These are phyloP conservation scores for Notocelia uddmanniana DNA, from an alignment of 2,888 invertebrate species.

Conservation along the genomic window DNA sequence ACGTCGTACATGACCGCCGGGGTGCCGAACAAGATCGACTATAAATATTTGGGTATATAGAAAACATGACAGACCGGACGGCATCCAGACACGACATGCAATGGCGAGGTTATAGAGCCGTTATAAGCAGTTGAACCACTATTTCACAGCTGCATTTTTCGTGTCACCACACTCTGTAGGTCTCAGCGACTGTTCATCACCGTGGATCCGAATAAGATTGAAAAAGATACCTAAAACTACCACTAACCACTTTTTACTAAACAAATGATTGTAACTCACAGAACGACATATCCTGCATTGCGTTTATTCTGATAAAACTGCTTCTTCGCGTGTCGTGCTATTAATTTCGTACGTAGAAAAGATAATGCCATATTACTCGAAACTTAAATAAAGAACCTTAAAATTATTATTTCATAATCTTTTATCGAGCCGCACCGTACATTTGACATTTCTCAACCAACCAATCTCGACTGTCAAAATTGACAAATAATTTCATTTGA, in stretches of 20 bases:
- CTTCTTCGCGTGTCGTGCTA: constrained; percentile 72
- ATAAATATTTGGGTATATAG: no score
- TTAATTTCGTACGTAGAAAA: constrained; percentile 72
- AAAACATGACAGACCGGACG: background rate
- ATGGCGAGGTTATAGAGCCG: no score
- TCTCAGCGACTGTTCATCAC: background rate
- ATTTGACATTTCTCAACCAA: constrained; percentile 48
- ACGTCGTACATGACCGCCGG: background rate
- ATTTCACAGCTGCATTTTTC: background rate
- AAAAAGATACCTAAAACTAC: background rate
- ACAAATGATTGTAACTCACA: constrained; percentile 84
- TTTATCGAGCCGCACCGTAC: constrained; percentile 51
- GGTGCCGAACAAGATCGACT: background rate
- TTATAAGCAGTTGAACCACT: background rate
- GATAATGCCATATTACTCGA: constrained; percentile 72
- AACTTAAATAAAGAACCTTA: constrained; percentile 33
- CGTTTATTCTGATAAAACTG: constrained; percentile 84
- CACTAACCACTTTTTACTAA: constrained; percentile 8
- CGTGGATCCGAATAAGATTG: background rate
- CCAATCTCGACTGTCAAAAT: no score
- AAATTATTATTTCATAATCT: constrained; percentile 64
- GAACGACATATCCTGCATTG: constrained; percentile 88
- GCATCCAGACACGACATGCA: background rate
- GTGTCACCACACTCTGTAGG: background rate
- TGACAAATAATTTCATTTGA: no score